Evolutionary conservation across 2,888 invertebrate genomes (phyloP), one percentile per base, ranked within the genome.

Genomic region (Trichogramma evanescens): DNA sequence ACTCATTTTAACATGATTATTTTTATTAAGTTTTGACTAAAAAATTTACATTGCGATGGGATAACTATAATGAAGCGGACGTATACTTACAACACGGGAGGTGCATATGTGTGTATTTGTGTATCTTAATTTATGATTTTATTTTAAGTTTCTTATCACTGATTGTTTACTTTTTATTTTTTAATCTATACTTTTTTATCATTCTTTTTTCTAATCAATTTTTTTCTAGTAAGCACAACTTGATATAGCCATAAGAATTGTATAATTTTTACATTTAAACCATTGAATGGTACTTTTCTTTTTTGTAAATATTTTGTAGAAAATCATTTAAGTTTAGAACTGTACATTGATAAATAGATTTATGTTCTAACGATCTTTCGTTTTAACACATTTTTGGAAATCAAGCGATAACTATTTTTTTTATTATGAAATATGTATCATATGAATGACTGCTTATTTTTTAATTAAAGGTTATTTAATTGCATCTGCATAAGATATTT

Each of bases 231-330:
- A 42, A 10, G 50, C 48, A 65, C 67, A 45, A 55, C 40, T 52
- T 6, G 7, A 46, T 42, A 80, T 80, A 82, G 81, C 82, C 82
- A 81, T 64, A 58, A 62, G 41, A 57, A 59, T 66, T 58, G 55
- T 58, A 49, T 59, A 45, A 61, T 62, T 57, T 51, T 45, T 39
- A 61, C 8, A 10, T 50, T 50, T 50, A 50, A 50, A 26, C 26
- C 26, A 26, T 26, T 26, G 26, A 26, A 26, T 50, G 39, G 45
- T 26, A 26, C 5, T 41, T 13, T 40, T 52, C 54, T 44, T 56
- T 9, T 53, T 53, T 64, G 62, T 62, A 64, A 4, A 64, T 59
- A 62, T 26, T 58, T 56, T 43, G n/a, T 56, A 46, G 26, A 26
- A 26, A 26, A 26, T 26, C 26, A 26, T 26, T 26, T 26, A 26